phyloP scores from a whole-genome alignment of 2,888 invertebrate genomes.

The Scaptomyza reducta region DNA sequence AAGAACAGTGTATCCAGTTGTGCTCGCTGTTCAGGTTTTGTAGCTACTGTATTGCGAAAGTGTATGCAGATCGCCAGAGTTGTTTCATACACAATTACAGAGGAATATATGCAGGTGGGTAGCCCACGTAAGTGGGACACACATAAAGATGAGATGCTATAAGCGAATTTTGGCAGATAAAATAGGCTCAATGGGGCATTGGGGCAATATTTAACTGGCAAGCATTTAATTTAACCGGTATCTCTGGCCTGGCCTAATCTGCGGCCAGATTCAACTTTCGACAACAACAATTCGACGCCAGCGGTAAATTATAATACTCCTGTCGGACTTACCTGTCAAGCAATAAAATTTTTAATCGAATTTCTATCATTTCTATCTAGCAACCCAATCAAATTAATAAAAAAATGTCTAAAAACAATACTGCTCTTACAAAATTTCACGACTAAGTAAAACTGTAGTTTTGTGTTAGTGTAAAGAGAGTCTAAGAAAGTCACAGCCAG shows the following conservation, averaged over 20 bases:
- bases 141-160: slow-evolving; percentile 16
- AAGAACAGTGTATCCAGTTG: slow-evolving; percentile 91
- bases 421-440: slow-evolving; percentile 65
- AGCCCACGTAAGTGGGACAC: slow-evolving; percentile 28
- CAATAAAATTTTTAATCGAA: slow-evolving; percentile 59
- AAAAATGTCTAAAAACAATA: slow-evolving; percentile 11
- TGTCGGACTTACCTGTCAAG: slow-evolving; percentile 63
- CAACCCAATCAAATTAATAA: slow-evolving; percentile 26
- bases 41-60: slow-evolving; percentile 71
- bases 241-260: slow-evolving; percentile 8
- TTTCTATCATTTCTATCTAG: slow-evolving; percentile 62
- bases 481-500: slow-evolving; percentile 23
- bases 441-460: slow-evolving; percentile 61
- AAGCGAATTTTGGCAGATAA: slow-evolving; percentile 33
- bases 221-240: slow-evolving; percentile 5
- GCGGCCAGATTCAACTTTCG: too few species aligned
- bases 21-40: slow-evolving; percentile 65
- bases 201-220: slow-evolving; percentile 15
- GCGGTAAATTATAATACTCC: slow-evolving; percentile 41
- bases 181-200: slow-evolving; percentile 21
- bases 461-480: slow-evolving; percentile 64
- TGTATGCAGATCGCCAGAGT: slow-evolving; percentile 48
- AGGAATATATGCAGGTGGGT: slow-evolving; percentile 18
- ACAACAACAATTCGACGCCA: too few species aligned
- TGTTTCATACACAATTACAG: slow-evolving; percentile 26